Evolutionary conservation across 2,797 vertebrate species (phyloP), one percentile per base, ranked within the genome.

Genomic region (Darevskia nairensis): DNA sequence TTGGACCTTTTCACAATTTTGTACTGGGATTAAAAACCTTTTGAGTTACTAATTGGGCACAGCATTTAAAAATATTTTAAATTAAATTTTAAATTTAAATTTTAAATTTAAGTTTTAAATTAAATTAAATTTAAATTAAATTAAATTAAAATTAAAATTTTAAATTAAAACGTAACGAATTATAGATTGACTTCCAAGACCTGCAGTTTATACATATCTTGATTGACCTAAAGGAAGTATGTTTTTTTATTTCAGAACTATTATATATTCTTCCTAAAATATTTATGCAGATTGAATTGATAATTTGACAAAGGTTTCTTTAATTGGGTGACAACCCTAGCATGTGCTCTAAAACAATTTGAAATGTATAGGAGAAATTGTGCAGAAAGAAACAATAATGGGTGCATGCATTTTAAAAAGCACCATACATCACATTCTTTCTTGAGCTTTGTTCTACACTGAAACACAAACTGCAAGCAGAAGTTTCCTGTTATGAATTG

Each of bases 401-500:
- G 10, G 4, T 35, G 19, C 7, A 23, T n/a, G 8, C 29, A 13
- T 46, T 15, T 41, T 6, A 66, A 61, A 77, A 77, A 78, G 59
- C 59, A 80, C 44, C 86, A 77, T 11, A 69, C 11, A 61, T 46
- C 17, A 61, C 13, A 88, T 17, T 32, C 29, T 23, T 68, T 86
- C 76, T 17, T 77, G 41, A 68, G n/a, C 61, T 55, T 77, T 76
- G 59, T 68, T 44, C 29, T 85, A 35, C 83, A 82, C 61, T 82
- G 32, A 74, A 44, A 64, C 27, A 3, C 29, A 39, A 79, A 84
- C 29, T 21, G 4, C 29, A 35, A 64, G 3, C n/a, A 72, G 19
- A 21, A 7, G 21, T 84, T 84, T 84, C 46, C 44, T 69, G 5
- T 77, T 83, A 50, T 69, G 59, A 75, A 77, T 6, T 11, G 3